Percentiles rank a stretch among this genome's conserved stretches.
phyloP scores from a whole-genome alignment of 2,797 vertebrate genomes.

The Vireo griseus region DNA sequence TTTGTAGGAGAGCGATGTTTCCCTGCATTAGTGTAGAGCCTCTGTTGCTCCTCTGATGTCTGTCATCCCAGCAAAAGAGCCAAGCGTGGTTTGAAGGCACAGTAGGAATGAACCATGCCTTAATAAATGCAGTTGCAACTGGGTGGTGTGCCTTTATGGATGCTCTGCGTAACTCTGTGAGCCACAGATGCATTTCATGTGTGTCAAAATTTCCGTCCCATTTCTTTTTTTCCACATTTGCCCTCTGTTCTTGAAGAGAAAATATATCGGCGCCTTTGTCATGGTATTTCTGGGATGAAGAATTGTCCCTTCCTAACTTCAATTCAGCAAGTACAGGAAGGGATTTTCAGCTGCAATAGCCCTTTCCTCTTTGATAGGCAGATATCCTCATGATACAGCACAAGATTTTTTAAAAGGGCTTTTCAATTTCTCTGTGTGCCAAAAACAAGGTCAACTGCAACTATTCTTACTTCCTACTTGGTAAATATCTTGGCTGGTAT shows the following conservation, averaged over 20 bases:
- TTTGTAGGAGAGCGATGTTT: not conserved
- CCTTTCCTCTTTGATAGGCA: not conserved
- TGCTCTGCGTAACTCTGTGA: not conserved
- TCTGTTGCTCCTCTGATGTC: not conserved
- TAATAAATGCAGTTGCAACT: not conserved
- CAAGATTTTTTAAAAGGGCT: not conserved
- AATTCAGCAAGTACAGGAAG: not conserved
- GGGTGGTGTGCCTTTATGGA: not conserved
- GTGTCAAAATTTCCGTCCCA: not conserved
- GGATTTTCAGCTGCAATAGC: not conserved
- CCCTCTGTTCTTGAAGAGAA: not conserved
- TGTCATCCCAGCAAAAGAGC: not conserved
- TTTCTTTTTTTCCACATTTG: not conserved
- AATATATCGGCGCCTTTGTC: accelerated
- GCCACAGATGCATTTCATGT: not conserved
- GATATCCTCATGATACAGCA: not conserved
- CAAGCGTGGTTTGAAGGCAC: not conserved
- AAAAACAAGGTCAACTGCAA: not conserved
- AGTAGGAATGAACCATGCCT: not conserved
- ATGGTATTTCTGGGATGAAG: not conserved
- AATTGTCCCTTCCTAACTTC: accelerated
- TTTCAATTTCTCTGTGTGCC: not conserved
- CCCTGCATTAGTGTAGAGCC: not conserved
- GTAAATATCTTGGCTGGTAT: not conserved
- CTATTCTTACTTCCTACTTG: not conserved